phyloP scores from a whole-genome alignment of 1,140 invertebrate genomes.

The Hestina assimilis region DNA sequence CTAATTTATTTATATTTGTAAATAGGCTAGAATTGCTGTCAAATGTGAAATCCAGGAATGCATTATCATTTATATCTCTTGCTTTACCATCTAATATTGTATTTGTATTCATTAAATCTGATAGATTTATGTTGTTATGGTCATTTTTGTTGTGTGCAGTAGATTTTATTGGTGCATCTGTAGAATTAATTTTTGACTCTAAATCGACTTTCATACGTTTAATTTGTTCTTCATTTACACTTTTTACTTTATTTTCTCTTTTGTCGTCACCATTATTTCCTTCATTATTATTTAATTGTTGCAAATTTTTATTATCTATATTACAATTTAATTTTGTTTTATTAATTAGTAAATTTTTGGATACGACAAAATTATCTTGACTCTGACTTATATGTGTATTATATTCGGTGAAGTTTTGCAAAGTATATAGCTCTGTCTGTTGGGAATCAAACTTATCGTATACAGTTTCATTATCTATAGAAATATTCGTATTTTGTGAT shows the following conservation, averaged over 20 bases:
- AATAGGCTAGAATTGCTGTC: too few species aligned
- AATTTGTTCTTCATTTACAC: background rate
- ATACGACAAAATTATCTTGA: slow-evolving; percentile 10
- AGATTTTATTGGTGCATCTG: background rate
- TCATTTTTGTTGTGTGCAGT: background rate
- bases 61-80: too few species aligned
- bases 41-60: too few species aligned
- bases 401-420: background rate
- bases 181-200: background rate
- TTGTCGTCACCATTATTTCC: background rate
- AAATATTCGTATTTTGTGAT: background rate
- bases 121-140: too few species aligned
- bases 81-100: too few species aligned
- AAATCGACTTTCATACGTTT: background rate
- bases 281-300: background rate
- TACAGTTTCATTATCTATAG: background rate
- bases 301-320: background rate
- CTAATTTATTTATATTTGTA: background rate
- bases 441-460: slow-evolving; percentile 1
- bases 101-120: too few species aligned
- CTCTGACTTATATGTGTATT: slow-evolving; percentile 19
- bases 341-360: slow-evolving; percentile 1
- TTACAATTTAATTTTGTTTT: background rate
- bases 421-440: slow-evolving; percentile 1
- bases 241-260: background rate